These are phyloP conservation scores for Coccyzus lansbergi DNA, from an alignment of 2,797 vertebrate species.

Conservation along the genomic window DNA sequence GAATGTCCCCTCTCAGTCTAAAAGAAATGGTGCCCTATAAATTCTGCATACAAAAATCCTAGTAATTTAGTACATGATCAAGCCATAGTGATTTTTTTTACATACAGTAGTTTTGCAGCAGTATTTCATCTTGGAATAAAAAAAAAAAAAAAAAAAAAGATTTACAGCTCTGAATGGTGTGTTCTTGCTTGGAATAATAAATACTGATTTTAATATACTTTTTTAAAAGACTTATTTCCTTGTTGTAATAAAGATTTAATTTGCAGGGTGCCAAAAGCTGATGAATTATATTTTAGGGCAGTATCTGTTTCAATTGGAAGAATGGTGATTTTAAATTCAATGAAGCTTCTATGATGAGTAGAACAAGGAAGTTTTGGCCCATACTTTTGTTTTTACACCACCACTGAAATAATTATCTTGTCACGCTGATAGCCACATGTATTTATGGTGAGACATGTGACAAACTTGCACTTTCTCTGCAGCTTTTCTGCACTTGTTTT, in stretches of 20 bases:
- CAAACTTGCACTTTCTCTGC: background rate
- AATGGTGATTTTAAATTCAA: slow-evolving; percentile 58
- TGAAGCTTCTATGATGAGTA: slow-evolving; percentile 46
- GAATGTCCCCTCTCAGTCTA: slow-evolving; percentile 45
- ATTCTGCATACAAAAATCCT: slow-evolving; percentile 56
- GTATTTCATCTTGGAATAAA: slow-evolving; percentile 53
- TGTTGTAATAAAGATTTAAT: slow-evolving; percentile 65
- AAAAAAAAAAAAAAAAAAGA: too few species aligned
- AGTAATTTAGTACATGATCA: slow-evolving; percentile 69
- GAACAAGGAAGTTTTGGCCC: slow-evolving; percentile 45
- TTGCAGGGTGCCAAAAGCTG: slow-evolving; percentile 44
- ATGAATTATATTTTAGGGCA: slow-evolving; percentile 64
- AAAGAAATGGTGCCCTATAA: slow-evolving; percentile 62
- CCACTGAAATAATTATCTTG: slow-evolving; percentile 46
- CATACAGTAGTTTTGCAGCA: slow-evolving; percentile 26
- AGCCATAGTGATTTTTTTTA: slow-evolving; percentile 37
- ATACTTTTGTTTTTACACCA: slow-evolving; percentile 40
- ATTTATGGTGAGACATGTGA: slow-evolving; percentile 27
- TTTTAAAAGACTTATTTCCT: slow-evolving; percentile 67
- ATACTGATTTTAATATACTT: slow-evolving; percentile 70
- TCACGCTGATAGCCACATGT: slow-evolving; percentile 19
- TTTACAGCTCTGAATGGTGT: slow-evolving; percentile 33
- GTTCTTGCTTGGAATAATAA: slow-evolving; percentile 61
- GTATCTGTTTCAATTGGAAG: slow-evolving; percentile 47
- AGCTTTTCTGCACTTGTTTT: background rate